A percentile compares a stretch with the other conserved stretches of the same genome.
Conservation (phyloP, 2,113 vertebrate species). For the Cisticola juncidis region DNA sequence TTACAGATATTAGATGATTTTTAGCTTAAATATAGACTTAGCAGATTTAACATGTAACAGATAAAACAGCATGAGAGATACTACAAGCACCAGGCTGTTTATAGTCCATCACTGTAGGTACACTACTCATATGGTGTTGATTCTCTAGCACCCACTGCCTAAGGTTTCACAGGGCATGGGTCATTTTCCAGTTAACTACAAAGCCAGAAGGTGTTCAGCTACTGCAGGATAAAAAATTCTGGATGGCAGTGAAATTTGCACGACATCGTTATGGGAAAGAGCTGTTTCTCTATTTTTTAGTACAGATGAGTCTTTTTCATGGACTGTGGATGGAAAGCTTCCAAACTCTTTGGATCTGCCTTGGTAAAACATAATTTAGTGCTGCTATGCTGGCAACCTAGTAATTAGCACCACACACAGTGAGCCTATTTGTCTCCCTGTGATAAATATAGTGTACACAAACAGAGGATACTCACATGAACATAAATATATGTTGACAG, state of each 20-base stretch:
- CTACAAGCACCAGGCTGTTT: neutral
- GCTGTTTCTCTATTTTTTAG: neutral
- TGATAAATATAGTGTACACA: conserved; percentile 11
- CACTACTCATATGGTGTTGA: neutral
- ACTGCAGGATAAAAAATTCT: neutral
- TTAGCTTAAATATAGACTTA: conserved; percentile 7
- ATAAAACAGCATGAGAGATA: neutral
- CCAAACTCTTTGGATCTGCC: neutral
- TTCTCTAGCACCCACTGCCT: neutral
- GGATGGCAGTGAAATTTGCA: neutral
- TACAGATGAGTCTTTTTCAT: neutral
- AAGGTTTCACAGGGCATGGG: neutral
- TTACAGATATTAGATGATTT: conserved; percentile 13
- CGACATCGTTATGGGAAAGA: neutral
- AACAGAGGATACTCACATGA: neutral
- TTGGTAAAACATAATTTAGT: neutral
- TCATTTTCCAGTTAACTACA: neutral
- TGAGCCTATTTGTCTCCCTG: neutral
- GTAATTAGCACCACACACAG: conserved; percentile 7
- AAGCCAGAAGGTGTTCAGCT: neutral
- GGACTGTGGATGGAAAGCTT: neutral
- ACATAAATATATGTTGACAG: neutral
- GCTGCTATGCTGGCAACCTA: neutral
- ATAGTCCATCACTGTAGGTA: neutral
- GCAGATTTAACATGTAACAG: neutral